These are phyloP conservation scores for Enteromius viviparus DNA, from an alignment of 2,797 vertebrate genomes.

Conservation along the genomic window DNA sequence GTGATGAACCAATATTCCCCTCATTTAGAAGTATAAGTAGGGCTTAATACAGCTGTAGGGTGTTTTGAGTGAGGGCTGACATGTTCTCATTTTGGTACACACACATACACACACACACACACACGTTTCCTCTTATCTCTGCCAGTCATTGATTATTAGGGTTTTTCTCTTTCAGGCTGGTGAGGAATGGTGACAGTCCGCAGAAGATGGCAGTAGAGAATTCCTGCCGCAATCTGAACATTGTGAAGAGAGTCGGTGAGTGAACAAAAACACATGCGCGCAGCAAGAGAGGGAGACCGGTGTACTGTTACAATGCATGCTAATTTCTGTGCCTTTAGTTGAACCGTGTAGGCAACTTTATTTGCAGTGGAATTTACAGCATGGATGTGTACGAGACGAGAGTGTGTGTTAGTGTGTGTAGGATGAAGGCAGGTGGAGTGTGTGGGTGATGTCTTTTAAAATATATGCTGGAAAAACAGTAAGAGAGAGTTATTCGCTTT, in stretches of 20 bases:
- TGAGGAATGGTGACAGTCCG: conserved; percentile 65
- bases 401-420: conserved; percentile 28
- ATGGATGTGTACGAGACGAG: not conserved
- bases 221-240: conserved; percentile 70
- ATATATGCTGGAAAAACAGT: conserved; percentile 45
- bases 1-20: conserved; percentile 2
- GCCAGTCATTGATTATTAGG: conserved; percentile 38
- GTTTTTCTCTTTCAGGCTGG: conserved; percentile 62
- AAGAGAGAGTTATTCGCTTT: conserved; percentile 24
- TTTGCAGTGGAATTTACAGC: conserved; percentile 11
- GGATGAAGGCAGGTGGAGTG: conserved; percentile 47
- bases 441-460: conserved; percentile 47
- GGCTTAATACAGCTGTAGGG: conserved; percentile 37
- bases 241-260: conserved; percentile 78
- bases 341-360: conserved; percentile 35
- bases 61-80: not conserved
- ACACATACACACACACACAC: not conserved
- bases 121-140: not conserved
- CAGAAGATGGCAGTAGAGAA: conserved; percentile 57
- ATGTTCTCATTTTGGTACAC: conserved; percentile 34
- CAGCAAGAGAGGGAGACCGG: conserved; percentile 18
- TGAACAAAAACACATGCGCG: conserved; percentile 20
- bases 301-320: not conserved
- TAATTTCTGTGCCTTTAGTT: conserved; percentile 26
- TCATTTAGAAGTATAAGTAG: conserved; percentile 46